Evolutionary conservation across 2,113 vertebrate genomes (phyloP).

Genomic region (Sinosuthora webbiana): DNA sequence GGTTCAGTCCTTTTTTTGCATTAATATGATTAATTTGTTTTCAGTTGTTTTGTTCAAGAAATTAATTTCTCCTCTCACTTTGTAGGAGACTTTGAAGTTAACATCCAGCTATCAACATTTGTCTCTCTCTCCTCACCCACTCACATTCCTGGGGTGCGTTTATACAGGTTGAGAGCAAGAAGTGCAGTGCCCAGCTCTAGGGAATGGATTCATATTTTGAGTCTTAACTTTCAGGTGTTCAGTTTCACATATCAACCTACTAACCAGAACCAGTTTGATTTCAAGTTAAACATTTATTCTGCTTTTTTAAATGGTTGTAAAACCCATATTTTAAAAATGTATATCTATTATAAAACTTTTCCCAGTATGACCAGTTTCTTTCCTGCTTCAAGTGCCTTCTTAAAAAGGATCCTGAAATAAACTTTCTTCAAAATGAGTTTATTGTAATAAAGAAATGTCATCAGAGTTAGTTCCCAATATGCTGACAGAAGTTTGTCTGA

Average conservation of each 20-base stretch:
- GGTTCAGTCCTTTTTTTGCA: slow-evolving; percentile 4
- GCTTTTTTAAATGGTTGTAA: neutral
- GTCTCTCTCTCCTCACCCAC: neutral
- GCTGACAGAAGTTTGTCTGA: neutral
- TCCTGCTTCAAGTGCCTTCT: neutral
- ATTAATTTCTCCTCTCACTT: slow-evolving; percentile 3
- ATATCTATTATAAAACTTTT: neutral
- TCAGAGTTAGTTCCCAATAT: neutral
- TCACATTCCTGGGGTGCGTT: neutral
- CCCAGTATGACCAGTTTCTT: neutral
- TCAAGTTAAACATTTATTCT: neutral
- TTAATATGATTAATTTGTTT: slow-evolving; percentile 47
- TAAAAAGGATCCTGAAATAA: neutral
- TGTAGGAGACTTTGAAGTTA: slow-evolving; percentile 23
- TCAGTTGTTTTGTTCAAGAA: neutral
- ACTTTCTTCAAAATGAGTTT: neutral
- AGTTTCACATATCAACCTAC: neutral
- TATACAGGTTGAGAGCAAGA: neutral
- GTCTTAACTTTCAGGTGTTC: neutral
- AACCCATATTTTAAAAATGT: neutral
- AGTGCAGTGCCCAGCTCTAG: slow-evolving; percentile 12
- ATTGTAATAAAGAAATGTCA: neutral
- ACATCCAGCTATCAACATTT: neutral
- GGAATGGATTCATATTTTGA: neutral
- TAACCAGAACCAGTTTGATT: neutral